Evolutionary conservation across 2,797 vertebrate species (phyloP), one percentile per base, ranked within the genome.

Genomic region (Sebastes aleutianus): DNA sequence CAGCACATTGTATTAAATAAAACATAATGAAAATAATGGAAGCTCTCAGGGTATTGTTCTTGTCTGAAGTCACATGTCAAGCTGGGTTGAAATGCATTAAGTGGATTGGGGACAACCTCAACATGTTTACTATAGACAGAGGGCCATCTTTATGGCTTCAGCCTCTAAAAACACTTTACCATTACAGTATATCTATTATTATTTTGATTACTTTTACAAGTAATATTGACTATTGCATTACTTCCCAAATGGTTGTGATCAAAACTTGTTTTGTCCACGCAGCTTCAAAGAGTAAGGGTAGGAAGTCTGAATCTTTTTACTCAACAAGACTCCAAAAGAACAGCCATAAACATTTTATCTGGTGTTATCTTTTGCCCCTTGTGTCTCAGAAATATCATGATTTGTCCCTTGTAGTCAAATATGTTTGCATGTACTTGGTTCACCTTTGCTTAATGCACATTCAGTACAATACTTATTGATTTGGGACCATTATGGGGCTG

Each of bases 1-100:
- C 16, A 62, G 54, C 26, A 69, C 65, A 73, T 20, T 64, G 34
- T 12, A 58, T 70, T 64, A 29, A 77, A 68, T 80, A 85, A 88
- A 64, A 80, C 65, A 84, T 68, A 53, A 62, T 59, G 54, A 22
- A 69, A 47, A 69, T 26, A 54, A 29, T 14, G 69, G 32, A 54
- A 24, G 54, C 74, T 80, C 65, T 74, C n/a, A 61, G 70, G 64
- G 29, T 24, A 58, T 63, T 78, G 63, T 80, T 78, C 18, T 10
- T 16, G 6, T 59, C 53, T 69, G 13, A 56, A 71, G 29, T 71
- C 47, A 5, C 53, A 66, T 34, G 34, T 62, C 16, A 29, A 10
- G 8, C 14, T 53, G 18, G 12, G 13, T 31, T 31, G n/a, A 61
- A 31, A 34, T 54, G 6, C 43, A 70, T 47, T 7, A 18, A 59